These are phyloP conservation scores for Alviniconcha marisindica DNA, from an alignment of 1,140 invertebrate species.

Conservation along the genomic window DNA sequence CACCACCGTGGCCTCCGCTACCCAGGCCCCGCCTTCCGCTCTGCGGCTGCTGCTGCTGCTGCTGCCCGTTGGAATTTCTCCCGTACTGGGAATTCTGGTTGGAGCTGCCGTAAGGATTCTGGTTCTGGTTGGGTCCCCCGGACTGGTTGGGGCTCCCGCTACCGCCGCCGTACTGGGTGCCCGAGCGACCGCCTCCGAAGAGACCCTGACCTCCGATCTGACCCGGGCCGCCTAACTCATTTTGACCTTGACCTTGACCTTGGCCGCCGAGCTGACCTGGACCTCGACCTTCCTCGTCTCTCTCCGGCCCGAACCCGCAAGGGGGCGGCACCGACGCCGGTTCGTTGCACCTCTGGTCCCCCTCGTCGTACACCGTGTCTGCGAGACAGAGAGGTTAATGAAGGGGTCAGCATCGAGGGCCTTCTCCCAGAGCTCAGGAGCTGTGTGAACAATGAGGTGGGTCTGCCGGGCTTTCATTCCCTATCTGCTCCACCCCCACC, in stretches of 20 bases:
- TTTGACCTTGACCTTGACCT: neutral
- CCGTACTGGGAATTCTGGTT: slow-evolving; percentile 5
- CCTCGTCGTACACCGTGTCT: slow-evolving; percentile 43
- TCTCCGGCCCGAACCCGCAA: slow-evolving; percentile 24
- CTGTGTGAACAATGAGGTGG: too few relatives aligned
- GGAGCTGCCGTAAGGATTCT: too few relatives aligned
- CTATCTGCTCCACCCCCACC: too few relatives aligned
- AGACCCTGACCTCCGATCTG: slow-evolving; percentile 13
- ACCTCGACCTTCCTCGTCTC: neutral
- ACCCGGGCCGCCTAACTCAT: neutral
- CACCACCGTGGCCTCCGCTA: neutral
- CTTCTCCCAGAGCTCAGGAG: too few relatives aligned
- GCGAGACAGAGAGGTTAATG: too few relatives aligned
- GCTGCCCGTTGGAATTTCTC: too few relatives aligned
- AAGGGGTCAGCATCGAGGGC: too few relatives aligned
- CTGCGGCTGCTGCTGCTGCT: neutral
- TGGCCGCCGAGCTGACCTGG: neutral
- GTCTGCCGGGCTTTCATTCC: too few relatives aligned
- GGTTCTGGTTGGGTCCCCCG: neutral
- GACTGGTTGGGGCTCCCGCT: neutral
- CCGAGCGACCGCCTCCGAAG: too few relatives aligned
- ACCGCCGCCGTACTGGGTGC: neutral
- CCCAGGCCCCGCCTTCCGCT: neutral
- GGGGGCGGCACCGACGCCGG: slow-evolving; percentile 15
- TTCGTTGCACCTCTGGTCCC: slow-evolving; percentile 21